A percentile compares a stretch with the other conserved stretches of the same genome.
Evolutionary conservation across 2,797 vertebrate genomes (phyloP).

Genomic region (Macroramphosus scolopax): DNA sequence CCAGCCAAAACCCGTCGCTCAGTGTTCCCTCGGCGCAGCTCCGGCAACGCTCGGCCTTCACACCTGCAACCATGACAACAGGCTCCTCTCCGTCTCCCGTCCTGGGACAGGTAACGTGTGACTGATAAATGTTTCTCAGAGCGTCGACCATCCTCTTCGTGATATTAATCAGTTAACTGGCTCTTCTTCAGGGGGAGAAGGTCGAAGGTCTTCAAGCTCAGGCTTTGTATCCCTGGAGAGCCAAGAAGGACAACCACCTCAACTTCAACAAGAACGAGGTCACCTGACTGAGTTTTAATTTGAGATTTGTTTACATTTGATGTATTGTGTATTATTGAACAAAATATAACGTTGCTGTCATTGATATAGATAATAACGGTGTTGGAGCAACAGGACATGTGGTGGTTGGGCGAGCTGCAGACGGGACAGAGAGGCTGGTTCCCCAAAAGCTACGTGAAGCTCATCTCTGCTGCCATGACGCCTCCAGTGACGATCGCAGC

Average conservation of each 20-base stretch:
- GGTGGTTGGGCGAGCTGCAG: constrained; percentile 99
- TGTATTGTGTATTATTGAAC: too few species aligned
- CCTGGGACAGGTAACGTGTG: constrained; percentile 86
- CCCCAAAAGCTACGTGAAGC: constrained; percentile 98
- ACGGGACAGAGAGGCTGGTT: constrained; percentile 96
- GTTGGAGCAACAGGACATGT: constrained; percentile 99
- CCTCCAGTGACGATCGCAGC: constrained; percentile 53
- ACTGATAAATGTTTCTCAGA: not conserved
- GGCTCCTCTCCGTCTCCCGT: constrained; percentile 96
- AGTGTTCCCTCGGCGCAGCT: constrained; percentile 90
- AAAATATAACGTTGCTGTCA: not conserved
- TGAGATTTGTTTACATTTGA: not conserved
- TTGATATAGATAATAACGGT: constrained; percentile 85
- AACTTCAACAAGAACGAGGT: constrained; percentile 98
- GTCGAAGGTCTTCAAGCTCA: constrained; percentile 97
- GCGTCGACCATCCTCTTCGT: too few species aligned
- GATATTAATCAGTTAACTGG: too few species aligned
- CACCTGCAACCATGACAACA: constrained; percentile 90
- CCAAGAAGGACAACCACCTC: constrained; percentile 98
- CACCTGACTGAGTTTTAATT: not conserved
- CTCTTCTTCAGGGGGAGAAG: constrained; percentile 87
- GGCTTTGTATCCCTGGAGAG: constrained; percentile 96
- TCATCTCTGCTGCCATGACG: constrained; percentile 82
- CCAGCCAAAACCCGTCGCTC: constrained; percentile 86
- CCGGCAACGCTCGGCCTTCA: constrained; percentile 94